phyloP scores from a whole-genome alignment of 2,888 invertebrate genomes.

The Meghimatium bilineatum region DNA sequence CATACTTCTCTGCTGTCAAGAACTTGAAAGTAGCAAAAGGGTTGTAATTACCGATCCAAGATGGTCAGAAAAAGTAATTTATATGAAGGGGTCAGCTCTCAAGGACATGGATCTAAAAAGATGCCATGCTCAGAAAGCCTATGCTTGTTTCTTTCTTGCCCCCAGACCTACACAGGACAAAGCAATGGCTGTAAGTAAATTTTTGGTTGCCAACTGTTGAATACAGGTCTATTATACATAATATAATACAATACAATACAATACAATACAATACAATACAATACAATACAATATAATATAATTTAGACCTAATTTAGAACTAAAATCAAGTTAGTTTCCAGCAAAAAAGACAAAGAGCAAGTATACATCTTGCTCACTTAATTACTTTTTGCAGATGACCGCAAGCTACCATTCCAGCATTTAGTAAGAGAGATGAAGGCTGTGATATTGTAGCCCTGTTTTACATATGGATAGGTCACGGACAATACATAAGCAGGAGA shows the following conservation, averaged over 20 bases:
- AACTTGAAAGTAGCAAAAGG: constrained; percentile 96
- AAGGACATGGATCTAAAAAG: constrained; percentile 96
- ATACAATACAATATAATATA: not conserved
- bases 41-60: constrained; percentile 97
- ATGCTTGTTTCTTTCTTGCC: constrained; percentile 97
- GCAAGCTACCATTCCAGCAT: too few relatives aligned
- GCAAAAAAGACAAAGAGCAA: too few relatives aligned
- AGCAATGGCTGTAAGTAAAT: constrained; percentile 87
- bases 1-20: constrained; percentile 96
- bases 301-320: too few relatives aligned
- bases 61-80: constrained; percentile 97
- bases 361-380: too few relatives aligned
- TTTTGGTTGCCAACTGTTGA: too few relatives aligned
- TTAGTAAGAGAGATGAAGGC: too few relatives aligned
- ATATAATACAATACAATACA: not conserved
- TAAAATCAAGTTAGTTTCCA: too few relatives aligned
- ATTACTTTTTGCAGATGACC: too few relatives aligned
- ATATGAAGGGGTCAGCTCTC: constrained; percentile 95
- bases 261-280: not conserved
- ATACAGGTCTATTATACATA: not conserved
- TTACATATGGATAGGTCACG: too few relatives aligned
- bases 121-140: constrained; percentile 96
- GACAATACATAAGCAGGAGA: too few relatives aligned
- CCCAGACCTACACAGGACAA: constrained; percentile 96
- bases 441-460: too few relatives aligned